These are phyloP conservation scores for Planococcus citri DNA, from an alignment of 1,140 invertebrate species.

Conservation along the genomic window DNA sequence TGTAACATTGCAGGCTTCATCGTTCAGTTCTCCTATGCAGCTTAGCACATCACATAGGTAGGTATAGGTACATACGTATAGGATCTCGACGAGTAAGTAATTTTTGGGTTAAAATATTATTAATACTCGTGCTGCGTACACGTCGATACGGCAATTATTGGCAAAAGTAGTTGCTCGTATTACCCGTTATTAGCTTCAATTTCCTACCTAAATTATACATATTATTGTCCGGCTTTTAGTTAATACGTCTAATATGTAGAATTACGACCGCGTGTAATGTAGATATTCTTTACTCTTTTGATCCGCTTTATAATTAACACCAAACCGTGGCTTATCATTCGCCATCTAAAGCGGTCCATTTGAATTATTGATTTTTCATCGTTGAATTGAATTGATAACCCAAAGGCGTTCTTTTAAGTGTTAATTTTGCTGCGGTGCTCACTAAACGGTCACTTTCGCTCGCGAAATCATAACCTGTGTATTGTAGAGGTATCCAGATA, in stretches of 20 bases:
- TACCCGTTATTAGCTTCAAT: not conserved
- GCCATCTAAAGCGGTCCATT: not conserved
- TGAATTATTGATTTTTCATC: constrained; percentile 8
- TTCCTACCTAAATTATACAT: not conserved
- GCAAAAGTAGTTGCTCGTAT: not conserved
- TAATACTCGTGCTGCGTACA: not conserved
- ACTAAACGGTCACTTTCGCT: not conserved
- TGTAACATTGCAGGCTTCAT: not conserved
- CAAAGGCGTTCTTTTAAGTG: not conserved
- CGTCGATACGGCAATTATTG: not conserved
- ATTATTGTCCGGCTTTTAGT: constrained; percentile 1
- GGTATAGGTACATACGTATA: too few relatives aligned
- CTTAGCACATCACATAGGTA: too few relatives aligned
- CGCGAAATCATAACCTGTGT: not conserved
- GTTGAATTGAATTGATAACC: not conserved
- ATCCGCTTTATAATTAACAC: constrained; percentile 7
- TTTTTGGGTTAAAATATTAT: not conserved
- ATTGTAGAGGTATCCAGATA: too few relatives aligned
- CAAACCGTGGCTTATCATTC: not conserved
- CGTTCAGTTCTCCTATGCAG: too few relatives aligned
- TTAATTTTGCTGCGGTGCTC: not conserved
- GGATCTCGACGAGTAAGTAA: too few relatives aligned
- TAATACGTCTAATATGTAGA: not conserved
- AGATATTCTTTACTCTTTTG: not conserved
- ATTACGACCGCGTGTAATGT: constrained; percentile 1